Evolutionary conservation across 2,113 vertebrate species (phyloP).

Genomic region (Misgurnus mizolepis): DNA sequence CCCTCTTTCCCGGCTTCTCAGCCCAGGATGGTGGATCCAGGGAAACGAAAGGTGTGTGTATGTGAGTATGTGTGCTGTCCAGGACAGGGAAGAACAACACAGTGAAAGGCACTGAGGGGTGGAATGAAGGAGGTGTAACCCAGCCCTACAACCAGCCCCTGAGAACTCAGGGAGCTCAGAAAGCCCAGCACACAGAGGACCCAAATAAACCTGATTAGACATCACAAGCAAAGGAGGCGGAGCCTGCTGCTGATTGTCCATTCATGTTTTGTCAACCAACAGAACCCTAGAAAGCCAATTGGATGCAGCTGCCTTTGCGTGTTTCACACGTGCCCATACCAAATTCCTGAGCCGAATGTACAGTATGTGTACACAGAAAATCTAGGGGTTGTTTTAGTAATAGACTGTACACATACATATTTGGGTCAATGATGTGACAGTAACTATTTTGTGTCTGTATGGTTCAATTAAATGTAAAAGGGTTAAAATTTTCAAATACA

Average conservation of each 20-base stretch:
- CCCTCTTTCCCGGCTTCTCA: conserved; percentile 59
- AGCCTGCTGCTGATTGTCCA: conserved; percentile 47
- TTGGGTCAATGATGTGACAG: too few species aligned
- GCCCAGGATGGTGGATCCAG: conserved; percentile 53
- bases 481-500: too few species aligned
- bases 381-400: neutral
- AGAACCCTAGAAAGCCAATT: neutral
- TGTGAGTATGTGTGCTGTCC: conserved; percentile 45
- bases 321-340: neutral
- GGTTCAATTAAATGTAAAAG: too few species aligned
- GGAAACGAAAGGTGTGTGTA: conserved; percentile 35
- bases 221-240: conserved; percentile 46
- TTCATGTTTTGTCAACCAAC: conserved; percentile 1
- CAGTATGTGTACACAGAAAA: neutral
- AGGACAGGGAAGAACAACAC: conserved; percentile 37
- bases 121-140: conserved; percentile 56
- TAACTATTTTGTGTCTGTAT: too few species aligned
- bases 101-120: conserved; percentile 19
- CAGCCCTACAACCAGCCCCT: conserved; percentile 58
- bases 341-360: conserved; percentile 7
- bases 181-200: conserved; percentile 45
- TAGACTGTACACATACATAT: neutral
- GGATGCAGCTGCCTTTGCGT: neutral
- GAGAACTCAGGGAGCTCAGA: conserved; percentile 57
- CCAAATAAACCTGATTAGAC: conserved; percentile 44